A percentile compares a stretch with the other conserved stretches of the same genome.
These are phyloP conservation scores for Mayetiola destructor DNA, from an alignment of 2,888 invertebrate species.

Conservation along the genomic window DNA sequence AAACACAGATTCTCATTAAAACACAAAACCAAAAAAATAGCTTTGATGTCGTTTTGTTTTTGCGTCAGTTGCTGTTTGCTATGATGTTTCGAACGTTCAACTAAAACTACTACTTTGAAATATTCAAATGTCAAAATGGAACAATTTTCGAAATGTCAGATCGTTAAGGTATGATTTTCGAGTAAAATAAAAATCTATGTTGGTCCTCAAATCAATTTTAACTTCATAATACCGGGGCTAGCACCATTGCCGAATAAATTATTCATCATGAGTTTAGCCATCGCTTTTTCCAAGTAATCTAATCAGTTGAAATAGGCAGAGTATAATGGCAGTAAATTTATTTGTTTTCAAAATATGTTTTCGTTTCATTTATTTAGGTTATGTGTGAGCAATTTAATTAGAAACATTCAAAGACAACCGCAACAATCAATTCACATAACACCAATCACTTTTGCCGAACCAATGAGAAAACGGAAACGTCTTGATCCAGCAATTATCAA, in stretches of 20 bases:
- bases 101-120: not conserved
- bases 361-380: slow-evolving; percentile 3
- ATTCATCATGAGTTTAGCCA: too few relatives aligned
- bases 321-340: not conserved
- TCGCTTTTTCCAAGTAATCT: not conserved
- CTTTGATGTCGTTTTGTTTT: too few relatives aligned
- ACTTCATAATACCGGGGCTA: too few relatives aligned
- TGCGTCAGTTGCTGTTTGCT: not conserved
- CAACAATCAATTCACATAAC: slow-evolving; percentile 21
- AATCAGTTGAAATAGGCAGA: not conserved
- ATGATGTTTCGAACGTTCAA: not conserved
- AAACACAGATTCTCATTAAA: too few relatives aligned
- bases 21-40: too few relatives aligned
- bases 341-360: not conserved
- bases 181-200: too few relatives aligned
- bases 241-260: too few relatives aligned
- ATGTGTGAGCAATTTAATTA: not conserved
- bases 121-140: not conserved
- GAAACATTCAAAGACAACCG: not conserved
- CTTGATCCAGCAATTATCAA: slow-evolving; percentile 67
- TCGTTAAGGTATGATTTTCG: too few relatives aligned
- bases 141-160: slow-evolving; percentile 5
- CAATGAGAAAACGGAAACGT: slow-evolving; percentile 78
- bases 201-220: too few relatives aligned
- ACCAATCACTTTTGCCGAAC: slow-evolving; percentile 48